These are phyloP conservation scores for Hirtodrosophila alboralis DNA, from an alignment of 2,888 invertebrate species.

Conservation along the genomic window DNA sequence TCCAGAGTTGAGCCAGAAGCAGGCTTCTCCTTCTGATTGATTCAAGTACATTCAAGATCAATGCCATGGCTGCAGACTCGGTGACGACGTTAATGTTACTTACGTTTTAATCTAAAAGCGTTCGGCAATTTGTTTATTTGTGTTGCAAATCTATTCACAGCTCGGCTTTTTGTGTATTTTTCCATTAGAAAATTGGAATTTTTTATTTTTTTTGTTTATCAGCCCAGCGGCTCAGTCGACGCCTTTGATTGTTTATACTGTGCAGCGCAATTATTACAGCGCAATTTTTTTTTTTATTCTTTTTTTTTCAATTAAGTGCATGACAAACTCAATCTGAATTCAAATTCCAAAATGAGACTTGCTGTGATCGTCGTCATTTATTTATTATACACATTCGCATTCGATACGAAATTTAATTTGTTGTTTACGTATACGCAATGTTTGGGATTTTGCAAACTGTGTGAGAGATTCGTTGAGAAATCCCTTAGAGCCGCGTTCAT, in stretches of 20 bases:
- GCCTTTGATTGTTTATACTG: slow-evolving; percentile 63
- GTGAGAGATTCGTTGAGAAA: slow-evolving; percentile 26
- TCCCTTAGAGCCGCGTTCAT: slow-evolving; percentile 7
- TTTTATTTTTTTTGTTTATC: slow-evolving; percentile 40
- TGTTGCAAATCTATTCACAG: slow-evolving; percentile 75
- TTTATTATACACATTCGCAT: slow-evolving; percentile 18
- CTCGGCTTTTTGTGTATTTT: slow-evolving; percentile 43
- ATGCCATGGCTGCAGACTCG: slow-evolving; percentile 43
- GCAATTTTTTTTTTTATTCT: slow-evolving; percentile 30
- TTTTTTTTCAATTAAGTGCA: slow-evolving; percentile 53
- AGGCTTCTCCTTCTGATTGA: slow-evolving; percentile 43
- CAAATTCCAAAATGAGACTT: slow-evolving; percentile 23
- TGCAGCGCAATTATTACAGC: slow-evolving; percentile 63
- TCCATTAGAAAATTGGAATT: slow-evolving; percentile 64
- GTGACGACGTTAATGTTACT: slow-evolving; percentile 35
- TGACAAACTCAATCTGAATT: slow-evolving; percentile 44
- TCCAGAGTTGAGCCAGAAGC: not conserved
- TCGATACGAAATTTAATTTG: not conserved
- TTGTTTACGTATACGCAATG: slow-evolving; percentile 58
- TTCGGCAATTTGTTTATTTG: slow-evolving; percentile 61
- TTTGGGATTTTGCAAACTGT: not conserved
- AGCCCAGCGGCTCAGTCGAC: slow-evolving; percentile 21
- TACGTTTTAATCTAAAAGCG: slow-evolving; percentile 12
- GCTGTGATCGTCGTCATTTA: slow-evolving; percentile 31
- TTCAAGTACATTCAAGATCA: slow-evolving; percentile 50